Percentiles rank a stretch among this genome's conserved stretches.
Conservation (phyloP, 2,888 invertebrate species). For the Onthophagus sagittarius region DNA sequence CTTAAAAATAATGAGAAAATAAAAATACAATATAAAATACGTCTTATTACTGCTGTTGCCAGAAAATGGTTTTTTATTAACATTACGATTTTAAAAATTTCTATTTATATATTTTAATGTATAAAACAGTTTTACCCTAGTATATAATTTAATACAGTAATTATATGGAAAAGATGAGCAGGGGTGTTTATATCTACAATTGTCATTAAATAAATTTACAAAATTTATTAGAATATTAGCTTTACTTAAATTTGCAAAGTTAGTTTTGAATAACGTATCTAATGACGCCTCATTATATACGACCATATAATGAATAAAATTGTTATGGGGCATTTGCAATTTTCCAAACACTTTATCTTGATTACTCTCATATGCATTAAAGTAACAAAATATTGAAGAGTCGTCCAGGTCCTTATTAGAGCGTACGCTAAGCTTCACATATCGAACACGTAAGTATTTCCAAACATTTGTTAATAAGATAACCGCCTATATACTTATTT, state of each 20-base stretch:
- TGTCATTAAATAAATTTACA: neutral
- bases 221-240: neutral
- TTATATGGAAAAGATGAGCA: neutral
- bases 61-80: neutral
- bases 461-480: conserved; percentile 22
- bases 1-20: no score
- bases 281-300: no score
- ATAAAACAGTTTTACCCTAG: neutral
- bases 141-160: neutral
- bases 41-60: no score
- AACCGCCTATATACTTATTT: conserved; percentile 20
- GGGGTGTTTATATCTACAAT: neutral
- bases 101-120: conserved; percentile 2
- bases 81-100: neutral
- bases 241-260: conserved; percentile 1
- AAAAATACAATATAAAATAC: no score
- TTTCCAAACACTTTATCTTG: conserved; percentile 17
- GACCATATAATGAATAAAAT: conserved; percentile 15
- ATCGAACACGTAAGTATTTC: conserved; percentile 15
- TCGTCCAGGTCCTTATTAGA: conserved; percentile 19
- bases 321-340: neutral
- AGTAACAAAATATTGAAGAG: conserved; percentile 14
- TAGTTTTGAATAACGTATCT: conserved; percentile 15
- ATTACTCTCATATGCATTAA: conserved; percentile 16
- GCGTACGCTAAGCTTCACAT: no score